Evolutionary conservation across 2,797 vertebrate species (phyloP).

Genomic region (Hydrocynus forskahlii): DNA sequence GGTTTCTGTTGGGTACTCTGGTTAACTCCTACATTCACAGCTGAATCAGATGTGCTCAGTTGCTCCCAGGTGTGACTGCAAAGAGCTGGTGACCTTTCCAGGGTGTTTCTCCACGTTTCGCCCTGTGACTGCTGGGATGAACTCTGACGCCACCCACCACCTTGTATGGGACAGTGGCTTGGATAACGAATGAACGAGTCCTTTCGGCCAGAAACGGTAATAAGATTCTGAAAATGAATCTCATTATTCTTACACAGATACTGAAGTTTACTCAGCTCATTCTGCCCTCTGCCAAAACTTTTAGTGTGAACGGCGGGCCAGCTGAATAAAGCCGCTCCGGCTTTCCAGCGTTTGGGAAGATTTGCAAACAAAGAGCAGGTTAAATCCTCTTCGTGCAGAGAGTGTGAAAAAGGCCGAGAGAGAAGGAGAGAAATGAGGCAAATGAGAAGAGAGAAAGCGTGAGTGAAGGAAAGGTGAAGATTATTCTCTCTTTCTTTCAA

Average conservation of each 20-base stretch:
- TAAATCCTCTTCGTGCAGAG: constrained; percentile 4
- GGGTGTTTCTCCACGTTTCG: too few species aligned
- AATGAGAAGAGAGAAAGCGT: not conserved
- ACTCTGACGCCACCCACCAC: too few species aligned
- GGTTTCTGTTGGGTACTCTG: too few species aligned
- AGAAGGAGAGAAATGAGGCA: constrained; percentile 11
- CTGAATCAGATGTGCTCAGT: too few species aligned
- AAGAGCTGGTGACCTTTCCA: too few species aligned
- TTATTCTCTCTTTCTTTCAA: constrained; percentile 47
- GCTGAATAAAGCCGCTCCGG: not conserved
- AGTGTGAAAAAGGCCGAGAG: not conserved
- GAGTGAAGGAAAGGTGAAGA: constrained; percentile 17
- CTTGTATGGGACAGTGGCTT: too few species aligned
- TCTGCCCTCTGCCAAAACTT: not conserved
- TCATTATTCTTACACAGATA: not conserved
- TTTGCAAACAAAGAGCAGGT: not conserved
- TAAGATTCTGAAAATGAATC: not conserved
- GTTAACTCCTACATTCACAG: too few species aligned
- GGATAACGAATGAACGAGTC: too few species aligned
- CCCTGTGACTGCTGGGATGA: too few species aligned
- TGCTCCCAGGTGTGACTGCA: too few species aligned
- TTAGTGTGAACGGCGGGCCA: not conserved
- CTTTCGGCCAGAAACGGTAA: not conserved
- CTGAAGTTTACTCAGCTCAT: not conserved
- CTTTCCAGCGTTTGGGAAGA: not conserved